Conservation (phyloP, 1,140 invertebrate genomes). For the Sycophila sp. region DNA sequence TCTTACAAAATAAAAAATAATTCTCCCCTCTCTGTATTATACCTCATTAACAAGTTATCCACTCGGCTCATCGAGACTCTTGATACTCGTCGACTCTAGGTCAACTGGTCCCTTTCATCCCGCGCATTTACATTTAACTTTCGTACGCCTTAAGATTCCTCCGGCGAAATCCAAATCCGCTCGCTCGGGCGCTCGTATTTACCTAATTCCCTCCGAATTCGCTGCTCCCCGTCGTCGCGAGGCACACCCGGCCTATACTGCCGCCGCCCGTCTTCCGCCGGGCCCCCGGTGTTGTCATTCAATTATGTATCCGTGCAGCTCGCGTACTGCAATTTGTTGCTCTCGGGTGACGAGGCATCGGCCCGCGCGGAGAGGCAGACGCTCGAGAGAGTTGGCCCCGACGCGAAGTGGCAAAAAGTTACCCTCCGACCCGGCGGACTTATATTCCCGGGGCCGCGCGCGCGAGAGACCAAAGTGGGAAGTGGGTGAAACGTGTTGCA, state of each 20-base stretch:
- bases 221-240: no score
- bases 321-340: slow-evolving; percentile 6
- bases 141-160: neutral
- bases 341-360: neutral
- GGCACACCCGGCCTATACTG: no score
- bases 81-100: neutral
- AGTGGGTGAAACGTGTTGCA: slow-evolving; percentile 30
- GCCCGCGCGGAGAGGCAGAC: neutral
- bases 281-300: slow-evolving; percentile 10
- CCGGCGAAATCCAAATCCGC: neutral
- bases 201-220: slow-evolving; percentile 18
- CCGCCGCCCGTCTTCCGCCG: no score
- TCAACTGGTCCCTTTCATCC: no score
- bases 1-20: no score
- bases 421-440: neutral
- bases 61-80: neutral
- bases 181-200: slow-evolving; percentile 21
- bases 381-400: slow-evolving; percentile 1
- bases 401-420: slow-evolving; percentile 28
- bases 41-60: neutral
- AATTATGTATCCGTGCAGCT: slow-evolving; percentile 18
- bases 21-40: no score
- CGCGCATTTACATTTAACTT: slow-evolving; percentile 12
- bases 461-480: neutral
- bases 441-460: neutral